These are phyloP conservation scores for Lampris megalopsis DNA, from an alignment of 2,113 vertebrate species.

Conservation along the genomic window DNA sequence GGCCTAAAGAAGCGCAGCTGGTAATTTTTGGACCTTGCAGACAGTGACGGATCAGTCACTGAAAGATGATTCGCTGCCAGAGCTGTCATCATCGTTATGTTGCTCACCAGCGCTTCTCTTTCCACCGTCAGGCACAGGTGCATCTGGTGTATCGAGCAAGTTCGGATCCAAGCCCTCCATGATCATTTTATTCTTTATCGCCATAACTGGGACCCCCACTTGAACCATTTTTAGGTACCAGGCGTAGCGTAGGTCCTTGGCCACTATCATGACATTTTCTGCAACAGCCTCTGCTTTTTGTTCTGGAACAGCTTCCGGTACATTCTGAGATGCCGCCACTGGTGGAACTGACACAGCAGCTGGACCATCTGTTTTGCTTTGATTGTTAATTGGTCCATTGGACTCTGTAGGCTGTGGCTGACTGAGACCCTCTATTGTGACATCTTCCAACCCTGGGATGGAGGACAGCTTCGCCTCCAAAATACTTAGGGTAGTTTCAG, in stretches of 20 bases:
- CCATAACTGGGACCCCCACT: conserved; percentile 98
- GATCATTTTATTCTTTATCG: conserved; percentile 97
- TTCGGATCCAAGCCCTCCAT: conserved; percentile 92
- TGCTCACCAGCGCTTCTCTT: conserved; percentile 72
- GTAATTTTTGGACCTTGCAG: background rate
- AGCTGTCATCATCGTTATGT: conserved; percentile 78
- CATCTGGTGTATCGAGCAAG: conserved; percentile 92
- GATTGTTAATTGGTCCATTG: conserved; percentile 75
- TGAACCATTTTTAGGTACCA: conserved; percentile 99
- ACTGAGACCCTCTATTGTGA: conserved; percentile 85
- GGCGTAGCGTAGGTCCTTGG: conserved; percentile 95
- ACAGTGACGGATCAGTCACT: conserved; percentile 85
- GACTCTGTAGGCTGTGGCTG: conserved; percentile 69
- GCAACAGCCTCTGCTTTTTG: conserved; percentile 66
- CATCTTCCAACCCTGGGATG: conserved; percentile 95
- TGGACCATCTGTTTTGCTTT: conserved; percentile 42
- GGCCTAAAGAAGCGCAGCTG: background rate
- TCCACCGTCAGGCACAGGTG: conserved; percentile 86
- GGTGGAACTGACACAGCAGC: conserved; percentile 31
- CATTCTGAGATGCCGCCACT: conserved; percentile 58
- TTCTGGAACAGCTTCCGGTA: conserved; percentile 41
- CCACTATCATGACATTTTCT: conserved; percentile 89
- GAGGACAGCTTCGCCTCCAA: conserved; percentile 98
- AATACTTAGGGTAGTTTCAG: conserved; percentile 97
- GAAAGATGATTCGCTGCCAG: conserved; percentile 96